A percentile compares a stretch with the other conserved stretches of the same genome.
phyloP scores from a whole-genome alignment of 2,113 vertebrate species.

The Bos javanicus region DNA sequence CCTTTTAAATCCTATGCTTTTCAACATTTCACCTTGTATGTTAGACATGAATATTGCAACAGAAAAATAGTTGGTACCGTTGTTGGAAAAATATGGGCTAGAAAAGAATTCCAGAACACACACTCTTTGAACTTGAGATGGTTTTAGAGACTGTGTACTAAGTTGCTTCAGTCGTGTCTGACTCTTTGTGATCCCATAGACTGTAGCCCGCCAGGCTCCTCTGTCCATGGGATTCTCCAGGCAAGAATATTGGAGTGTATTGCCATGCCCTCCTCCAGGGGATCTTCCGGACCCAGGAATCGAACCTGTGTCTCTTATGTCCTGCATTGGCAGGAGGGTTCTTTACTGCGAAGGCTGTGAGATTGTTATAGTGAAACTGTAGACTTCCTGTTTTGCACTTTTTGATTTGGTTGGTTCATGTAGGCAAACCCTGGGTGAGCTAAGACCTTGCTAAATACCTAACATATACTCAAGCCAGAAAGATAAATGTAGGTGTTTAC shows the following conservation, averaged over 20 bases:
- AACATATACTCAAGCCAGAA: not conserved
- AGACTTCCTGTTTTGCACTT: not conserved
- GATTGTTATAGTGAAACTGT: not conserved
- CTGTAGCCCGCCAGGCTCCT: not conserved
- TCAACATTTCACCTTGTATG: not conserved
- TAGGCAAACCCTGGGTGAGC: not conserved
- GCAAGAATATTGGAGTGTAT: not conserved
- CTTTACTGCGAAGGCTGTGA: not conserved
- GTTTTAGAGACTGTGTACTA: not conserved
- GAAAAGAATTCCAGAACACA: constrained; percentile 10
- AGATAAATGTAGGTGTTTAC: not conserved
- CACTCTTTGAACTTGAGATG: not conserved
- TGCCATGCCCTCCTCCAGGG: not conserved
- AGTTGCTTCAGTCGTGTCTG: not conserved
- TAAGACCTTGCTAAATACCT: not conserved
- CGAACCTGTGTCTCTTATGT: accelerated
- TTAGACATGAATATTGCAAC: not conserved
- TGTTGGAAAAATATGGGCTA: not conserved
- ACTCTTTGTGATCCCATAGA: not conserved
- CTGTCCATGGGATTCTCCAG: not conserved
- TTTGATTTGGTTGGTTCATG: not conserved
- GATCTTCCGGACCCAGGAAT: not conserved
- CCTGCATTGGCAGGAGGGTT: not conserved
- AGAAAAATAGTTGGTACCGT: not conserved
- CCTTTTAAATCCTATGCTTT: not conserved